Evolutionary conservation across 2,113 vertebrate genomes (phyloP).

Genomic region (Manacus vitellinus): DNA sequence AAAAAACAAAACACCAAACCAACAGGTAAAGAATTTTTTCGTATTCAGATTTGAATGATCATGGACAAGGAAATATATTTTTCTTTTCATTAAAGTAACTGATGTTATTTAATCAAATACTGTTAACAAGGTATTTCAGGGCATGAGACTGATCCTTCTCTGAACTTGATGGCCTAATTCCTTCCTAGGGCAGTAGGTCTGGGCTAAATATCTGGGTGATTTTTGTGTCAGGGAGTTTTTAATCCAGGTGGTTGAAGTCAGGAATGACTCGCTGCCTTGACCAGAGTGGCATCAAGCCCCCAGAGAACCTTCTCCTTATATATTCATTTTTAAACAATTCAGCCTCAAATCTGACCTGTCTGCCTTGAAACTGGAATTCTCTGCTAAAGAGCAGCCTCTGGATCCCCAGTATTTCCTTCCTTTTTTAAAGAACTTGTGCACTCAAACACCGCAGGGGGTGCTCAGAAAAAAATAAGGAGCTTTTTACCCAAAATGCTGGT

Average conservation of each 20-base stretch:
- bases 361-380: background rate
- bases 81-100: background rate
- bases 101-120: background rate
- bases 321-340: background rate
- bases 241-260: background rate
- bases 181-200: background rate
- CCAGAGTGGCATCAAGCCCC: background rate
- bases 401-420: background rate
- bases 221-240: background rate
- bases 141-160: background rate
- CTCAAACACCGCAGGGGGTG: accelerated
- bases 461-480: background rate
- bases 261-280: background rate
- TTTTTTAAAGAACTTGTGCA: background rate
- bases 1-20: too few relatives aligned
- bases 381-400: background rate
- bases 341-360: background rate
- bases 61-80: background rate
- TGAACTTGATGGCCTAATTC: background rate
- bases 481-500: background rate
- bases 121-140: background rate
- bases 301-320: background rate
- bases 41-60: background rate
- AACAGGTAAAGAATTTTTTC: background rate
- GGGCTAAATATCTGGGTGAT: background rate